Evolutionary conservation across 2,888 invertebrate species (phyloP), one percentile per base, ranked within the genome.

Genomic region (Athalia rosae): DNA sequence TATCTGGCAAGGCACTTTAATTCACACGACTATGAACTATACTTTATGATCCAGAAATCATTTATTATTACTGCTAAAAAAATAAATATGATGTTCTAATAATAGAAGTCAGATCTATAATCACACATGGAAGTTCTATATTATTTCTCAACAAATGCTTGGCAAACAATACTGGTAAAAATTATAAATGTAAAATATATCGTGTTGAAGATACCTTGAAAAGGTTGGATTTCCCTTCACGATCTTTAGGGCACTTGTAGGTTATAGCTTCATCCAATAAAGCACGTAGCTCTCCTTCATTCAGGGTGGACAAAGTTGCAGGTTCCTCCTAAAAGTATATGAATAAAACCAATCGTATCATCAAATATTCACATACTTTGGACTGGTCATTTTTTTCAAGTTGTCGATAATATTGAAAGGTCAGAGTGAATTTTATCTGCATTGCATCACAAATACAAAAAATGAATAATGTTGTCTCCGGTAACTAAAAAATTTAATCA

Each of bases 161-260:
- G 9, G 53, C n/a, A n/a, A 7, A 53, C 3, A 9, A 11, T 9
- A 11, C 11, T 53, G 9, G 53, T 11, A 53, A n/a, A 7, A 3
- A n/a, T n/a, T 61, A 61, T 28, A 61, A 61, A 61, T 13, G 61
- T 13, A 13, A 61, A 61, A 15, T n/a, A n/a, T 62, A 28, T 74
- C 41, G 50, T 58, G 63, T 50, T 15, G 8, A 59, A 85, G 90
- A 87, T 87, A 96, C 96, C 93, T 95, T 94, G 90, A 96, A 96
- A 79, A 95, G 92, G 90, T 93, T 93, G 90, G 96, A 96, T 91
- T 96, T 96, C 85, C 96, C 95, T 90, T 95, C 95, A 82, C 95
- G 92, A 89, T 96, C 96, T 91, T 95, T 95, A 77, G 96, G 96
- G 89, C 94, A 93, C 90, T 95, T 96, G 91, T 96, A 96, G 82